Evolutionary conservation across 2,113 vertebrate genomes (phyloP).

Genomic region (Orientallactaga bullata): DNA sequence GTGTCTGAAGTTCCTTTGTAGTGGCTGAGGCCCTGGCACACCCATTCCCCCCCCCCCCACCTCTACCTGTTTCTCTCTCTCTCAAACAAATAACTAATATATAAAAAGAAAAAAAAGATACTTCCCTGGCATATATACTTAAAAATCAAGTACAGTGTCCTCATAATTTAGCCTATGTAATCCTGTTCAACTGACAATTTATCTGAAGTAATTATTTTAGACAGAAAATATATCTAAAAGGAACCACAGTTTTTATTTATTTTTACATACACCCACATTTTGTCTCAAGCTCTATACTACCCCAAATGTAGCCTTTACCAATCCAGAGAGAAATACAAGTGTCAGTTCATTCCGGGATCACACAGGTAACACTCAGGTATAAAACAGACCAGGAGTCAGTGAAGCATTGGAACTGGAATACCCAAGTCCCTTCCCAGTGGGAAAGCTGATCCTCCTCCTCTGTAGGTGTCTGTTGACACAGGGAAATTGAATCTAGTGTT

Average conservation of each 20-base stretch:
- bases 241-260: not conserved
- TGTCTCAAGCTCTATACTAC: not conserved
- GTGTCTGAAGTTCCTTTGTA: too few species aligned
- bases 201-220: not conserved
- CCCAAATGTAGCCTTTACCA: not conserved
- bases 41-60: too few species aligned
- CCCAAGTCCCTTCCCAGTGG: not conserved
- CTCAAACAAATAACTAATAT: too few species aligned
- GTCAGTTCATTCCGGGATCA: not conserved
- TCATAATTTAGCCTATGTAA: not conserved
- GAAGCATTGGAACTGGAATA: not conserved
- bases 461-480: not conserved
- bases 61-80: too few species aligned
- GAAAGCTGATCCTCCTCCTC: conserved; percentile 4
- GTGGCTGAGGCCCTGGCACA: too few species aligned
- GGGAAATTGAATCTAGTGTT: conserved; percentile 15
- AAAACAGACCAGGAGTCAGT: not conserved
- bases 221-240: not conserved
- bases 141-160: not conserved
- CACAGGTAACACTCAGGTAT: not conserved
- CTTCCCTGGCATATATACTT: not conserved
- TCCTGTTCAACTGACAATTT: not conserved
- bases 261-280: not conserved
- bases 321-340: conserved; percentile 17
- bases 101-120: too few species aligned